Base-by-base conservation (phyloP, 2,797 vertebrate genomes). In the Anabacerthia variegaticeps region DNA sequence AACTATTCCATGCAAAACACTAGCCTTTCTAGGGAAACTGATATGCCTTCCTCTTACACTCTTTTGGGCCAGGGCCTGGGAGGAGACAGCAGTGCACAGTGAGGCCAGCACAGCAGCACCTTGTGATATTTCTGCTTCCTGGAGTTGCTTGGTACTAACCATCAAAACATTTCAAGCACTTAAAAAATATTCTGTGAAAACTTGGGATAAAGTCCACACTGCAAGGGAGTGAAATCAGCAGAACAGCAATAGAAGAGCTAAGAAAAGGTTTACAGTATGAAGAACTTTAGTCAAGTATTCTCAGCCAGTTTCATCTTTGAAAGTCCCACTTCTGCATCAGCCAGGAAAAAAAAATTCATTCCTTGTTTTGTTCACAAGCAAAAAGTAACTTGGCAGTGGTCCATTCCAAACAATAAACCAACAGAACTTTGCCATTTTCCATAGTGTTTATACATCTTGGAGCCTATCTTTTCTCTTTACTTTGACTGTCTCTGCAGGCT, bases 1-100 rank as follows among this genome's bases (percentile, higher is more conserved):
- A 88, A 56, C 48, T 85, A 79, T 69, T 93, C 44, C 85, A 49
- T 77, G 69, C 41, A 89, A 97, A 96, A 88, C 89, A 92, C 39
- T n/a, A 52, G 36, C 28, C 12, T 73, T 93, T 92, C 48, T 65
- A 81, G 52, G 59, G 95, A 92, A 94, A 94, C 13, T 63, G 89
- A 92, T 94, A 96, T 2, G 17, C 75, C 26, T 85, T 85, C 32
- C 77, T 80, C 68, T 74, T 72, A 56, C 20, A 49, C 6, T 54
- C 41, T 30, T 59, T 32, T n/a, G 39, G 54, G 43, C 46, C 65
- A 59, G 44, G 37, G 86, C 48, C 37, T 61, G 6, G 4, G 24
- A 30, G 24, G 39, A 85, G 44, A 4, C 14, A 88, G 39, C 19
- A 63, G 28, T 7, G 78, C 79, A 46, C 26, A 52, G 17, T 7